phyloP scores from a whole-genome alignment of 2,113 vertebrate species.

The Laticauda colubrina region DNA sequence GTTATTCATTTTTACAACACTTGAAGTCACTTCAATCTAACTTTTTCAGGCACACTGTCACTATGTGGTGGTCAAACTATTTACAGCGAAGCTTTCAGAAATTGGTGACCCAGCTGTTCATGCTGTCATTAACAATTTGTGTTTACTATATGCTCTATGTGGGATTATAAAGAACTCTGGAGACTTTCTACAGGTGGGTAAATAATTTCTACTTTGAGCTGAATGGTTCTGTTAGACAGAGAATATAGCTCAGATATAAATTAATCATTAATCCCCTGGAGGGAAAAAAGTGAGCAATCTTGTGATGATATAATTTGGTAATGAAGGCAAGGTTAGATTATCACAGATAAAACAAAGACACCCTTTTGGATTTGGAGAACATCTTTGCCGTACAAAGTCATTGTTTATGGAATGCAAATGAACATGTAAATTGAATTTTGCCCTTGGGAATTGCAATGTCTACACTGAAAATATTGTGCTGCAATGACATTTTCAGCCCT shows the following conservation, averaged over 20 bases:
- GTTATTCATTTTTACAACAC: background rate
- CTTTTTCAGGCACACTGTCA: conserved; percentile 89
- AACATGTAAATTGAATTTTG: background rate
- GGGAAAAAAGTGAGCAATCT: background rate
- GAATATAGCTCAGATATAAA: background rate
- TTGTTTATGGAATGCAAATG: background rate
- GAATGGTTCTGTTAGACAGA: background rate
- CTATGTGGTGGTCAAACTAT: conserved; percentile 91
- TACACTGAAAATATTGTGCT: background rate
- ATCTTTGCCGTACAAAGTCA: background rate
- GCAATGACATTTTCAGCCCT: background rate
- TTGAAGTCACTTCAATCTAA: background rate
- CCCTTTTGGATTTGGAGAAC: background rate
- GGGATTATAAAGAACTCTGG: conserved; percentile 84
- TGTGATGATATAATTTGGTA: background rate
- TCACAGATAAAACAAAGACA: background rate
- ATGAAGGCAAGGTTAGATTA: background rate
- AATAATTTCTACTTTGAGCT: background rate
- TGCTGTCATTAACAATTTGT: conserved; percentile 79
- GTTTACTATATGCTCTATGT: conserved; percentile 83
- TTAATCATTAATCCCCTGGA: too few species aligned
- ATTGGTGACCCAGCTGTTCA: conserved; percentile 74
- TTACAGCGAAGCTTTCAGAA: conserved; percentile 80
- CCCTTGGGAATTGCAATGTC: background rate
- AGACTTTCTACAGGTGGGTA: conserved; percentile 89